phyloP scores from a whole-genome alignment of 2,797 vertebrate species.

The Perodicticus potto region DNA sequence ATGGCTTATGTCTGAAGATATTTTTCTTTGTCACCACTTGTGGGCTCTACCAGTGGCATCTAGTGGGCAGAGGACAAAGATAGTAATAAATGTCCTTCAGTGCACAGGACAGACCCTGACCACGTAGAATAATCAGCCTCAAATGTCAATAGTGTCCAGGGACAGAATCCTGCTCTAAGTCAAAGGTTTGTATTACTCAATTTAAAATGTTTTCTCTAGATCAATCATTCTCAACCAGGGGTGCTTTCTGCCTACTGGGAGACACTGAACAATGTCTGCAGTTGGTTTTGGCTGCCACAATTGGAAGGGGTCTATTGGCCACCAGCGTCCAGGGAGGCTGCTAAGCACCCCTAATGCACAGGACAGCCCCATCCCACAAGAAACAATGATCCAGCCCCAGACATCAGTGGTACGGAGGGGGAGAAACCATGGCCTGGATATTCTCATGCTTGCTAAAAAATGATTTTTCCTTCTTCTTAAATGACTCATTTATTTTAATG shows the following conservation, averaged over 20 bases:
- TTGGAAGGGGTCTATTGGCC: fast-evolving
- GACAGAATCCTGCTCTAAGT: fast-evolving
- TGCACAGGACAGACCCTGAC: no score
- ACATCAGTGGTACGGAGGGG: fast-evolving
- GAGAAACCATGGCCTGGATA: neutral
- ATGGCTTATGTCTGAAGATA: neutral
- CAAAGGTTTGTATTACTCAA: neutral
- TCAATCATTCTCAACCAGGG: fast-evolving
- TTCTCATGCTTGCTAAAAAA: fast-evolving
- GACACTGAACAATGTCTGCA: fast-evolving
- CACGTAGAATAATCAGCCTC: fast-evolving
- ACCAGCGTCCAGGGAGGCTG: no score
- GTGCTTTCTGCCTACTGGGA: fast-evolving
- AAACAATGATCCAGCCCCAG: no score
- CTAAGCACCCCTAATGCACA: fast-evolving
- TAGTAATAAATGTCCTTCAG: no score
- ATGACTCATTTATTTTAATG: neutral
- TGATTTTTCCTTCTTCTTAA: neutral
- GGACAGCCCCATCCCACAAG: fast-evolving
- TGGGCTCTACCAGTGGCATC: neutral
- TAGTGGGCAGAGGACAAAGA: neutral
- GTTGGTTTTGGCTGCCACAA: no score
- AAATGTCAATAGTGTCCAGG: fast-evolving
- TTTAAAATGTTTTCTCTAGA: neutral
- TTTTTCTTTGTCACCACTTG: no score